phyloP scores from a whole-genome alignment of 1,140 invertebrate species.

The Euura lappo region DNA sequence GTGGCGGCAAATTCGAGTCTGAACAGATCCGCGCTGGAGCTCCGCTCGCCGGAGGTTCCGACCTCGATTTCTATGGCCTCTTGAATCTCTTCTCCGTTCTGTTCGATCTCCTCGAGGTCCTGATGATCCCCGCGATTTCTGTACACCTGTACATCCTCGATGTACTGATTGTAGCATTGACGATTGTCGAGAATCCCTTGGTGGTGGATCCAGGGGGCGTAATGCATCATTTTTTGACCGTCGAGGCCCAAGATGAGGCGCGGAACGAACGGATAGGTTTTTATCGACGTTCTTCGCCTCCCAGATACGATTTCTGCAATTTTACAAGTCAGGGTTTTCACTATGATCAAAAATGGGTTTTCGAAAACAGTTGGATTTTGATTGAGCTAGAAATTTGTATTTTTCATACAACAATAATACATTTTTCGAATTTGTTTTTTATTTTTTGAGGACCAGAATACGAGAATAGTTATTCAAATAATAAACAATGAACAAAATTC shows the following conservation, averaged over 20 bases:
- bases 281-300: background rate
- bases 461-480: too few species aligned
- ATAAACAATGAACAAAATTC: too few species aligned
- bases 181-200: conserved; percentile 47
- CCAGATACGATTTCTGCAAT: background rate
- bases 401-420: too few species aligned
- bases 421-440: too few species aligned
- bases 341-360: too few species aligned
- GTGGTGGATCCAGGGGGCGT: conserved; percentile 49
- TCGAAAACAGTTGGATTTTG: too few species aligned
- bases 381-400: too few species aligned
- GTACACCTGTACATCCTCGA: conserved; percentile 40
- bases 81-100: conserved; percentile 45
- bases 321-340: background rate
- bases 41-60: conserved; percentile 52
- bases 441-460: too few species aligned
- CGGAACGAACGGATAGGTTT: background rate
- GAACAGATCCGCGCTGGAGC: conserved; percentile 63
- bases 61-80: conserved; percentile 49
- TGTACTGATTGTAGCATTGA: conserved; percentile 45
- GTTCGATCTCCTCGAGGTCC: conserved; percentile 50
- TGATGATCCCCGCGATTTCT: conserved; percentile 40
- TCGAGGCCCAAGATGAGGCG: background rate
- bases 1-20: conserved; percentile 81
- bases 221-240: conserved; percentile 46